phyloP scores from a whole-genome alignment of 2,797 vertebrate species.

The Emys orbicularis region DNA sequence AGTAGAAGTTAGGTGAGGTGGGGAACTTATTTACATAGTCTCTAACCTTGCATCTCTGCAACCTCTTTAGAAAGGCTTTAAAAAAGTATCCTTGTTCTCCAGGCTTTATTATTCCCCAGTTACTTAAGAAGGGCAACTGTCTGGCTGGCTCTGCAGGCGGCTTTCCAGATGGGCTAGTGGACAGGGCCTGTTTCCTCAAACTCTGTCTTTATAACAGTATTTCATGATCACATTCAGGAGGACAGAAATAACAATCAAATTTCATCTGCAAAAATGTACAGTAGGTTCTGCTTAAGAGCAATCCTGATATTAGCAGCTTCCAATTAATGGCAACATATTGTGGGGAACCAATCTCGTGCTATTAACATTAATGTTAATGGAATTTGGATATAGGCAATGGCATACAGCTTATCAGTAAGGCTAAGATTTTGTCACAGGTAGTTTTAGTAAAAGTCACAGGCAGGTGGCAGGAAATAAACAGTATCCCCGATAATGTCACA shows the following conservation, averaged over 20 bases:
- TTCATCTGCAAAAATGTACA: not conserved
- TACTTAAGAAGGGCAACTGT: not conserved
- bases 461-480: not conserved
- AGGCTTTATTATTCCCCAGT: not conserved
- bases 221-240: not conserved
- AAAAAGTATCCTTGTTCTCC: not conserved
- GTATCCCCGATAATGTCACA: no score
- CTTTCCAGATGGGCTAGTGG: not conserved
- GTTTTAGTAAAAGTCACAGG: not conserved
- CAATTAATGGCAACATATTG: not conserved
- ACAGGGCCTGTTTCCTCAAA: not conserved
- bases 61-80: not conserved
- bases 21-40: not conserved
- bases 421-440: not conserved
- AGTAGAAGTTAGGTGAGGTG: not conserved
- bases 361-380: not conserved
- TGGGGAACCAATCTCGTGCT: not conserved
- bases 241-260: not conserved
- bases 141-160: not conserved
- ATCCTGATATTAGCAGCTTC: not conserved
- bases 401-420: not conserved
- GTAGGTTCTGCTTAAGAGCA: not conserved
- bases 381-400: not conserved
- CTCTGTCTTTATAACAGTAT: not conserved
- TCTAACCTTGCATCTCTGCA: not conserved